phyloP scores from a whole-genome alignment of 2,888 invertebrate species.

The Lycia hirtaria region DNA sequence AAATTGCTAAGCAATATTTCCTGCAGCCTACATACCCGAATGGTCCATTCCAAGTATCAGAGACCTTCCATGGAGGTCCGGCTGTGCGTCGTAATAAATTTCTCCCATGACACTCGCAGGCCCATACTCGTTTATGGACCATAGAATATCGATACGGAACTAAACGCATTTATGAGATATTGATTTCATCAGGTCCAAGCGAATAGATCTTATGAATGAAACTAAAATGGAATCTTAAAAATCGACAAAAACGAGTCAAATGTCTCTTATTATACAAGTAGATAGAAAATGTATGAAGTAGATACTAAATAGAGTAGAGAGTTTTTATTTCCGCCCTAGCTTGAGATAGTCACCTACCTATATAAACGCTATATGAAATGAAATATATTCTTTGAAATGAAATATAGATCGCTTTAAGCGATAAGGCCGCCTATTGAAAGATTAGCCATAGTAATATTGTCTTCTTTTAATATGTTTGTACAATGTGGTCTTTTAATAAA shows the following conservation, averaged over 20 bases:
- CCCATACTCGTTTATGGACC: constrained; percentile 32
- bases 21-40: background rate
- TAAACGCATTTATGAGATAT: constrained; percentile 28
- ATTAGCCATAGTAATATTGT: too few relatives aligned
- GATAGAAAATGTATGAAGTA: too few relatives aligned
- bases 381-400: too few relatives aligned
- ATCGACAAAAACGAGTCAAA: background rate
- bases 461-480: too few relatives aligned
- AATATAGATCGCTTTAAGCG: too few relatives aligned
- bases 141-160: constrained; percentile 20
- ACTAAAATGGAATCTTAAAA: background rate
- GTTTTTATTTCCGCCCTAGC: too few relatives aligned
- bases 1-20: background rate
- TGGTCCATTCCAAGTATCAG: constrained; percentile 13
- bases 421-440: too few relatives aligned
- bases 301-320: too few relatives aligned
- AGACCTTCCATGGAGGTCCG: constrained; percentile 41
- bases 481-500: too few relatives aligned
- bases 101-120: constrained; percentile 37
- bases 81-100: constrained; percentile 38
- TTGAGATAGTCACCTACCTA: too few relatives aligned
- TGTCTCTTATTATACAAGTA: too few relatives aligned
- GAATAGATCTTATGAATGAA: background rate
- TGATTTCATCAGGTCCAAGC: constrained; percentile 13
- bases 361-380: too few relatives aligned